Base-by-base conservation (phyloP, 1,140 invertebrate species). In the Saccostrea echinata region DNA sequence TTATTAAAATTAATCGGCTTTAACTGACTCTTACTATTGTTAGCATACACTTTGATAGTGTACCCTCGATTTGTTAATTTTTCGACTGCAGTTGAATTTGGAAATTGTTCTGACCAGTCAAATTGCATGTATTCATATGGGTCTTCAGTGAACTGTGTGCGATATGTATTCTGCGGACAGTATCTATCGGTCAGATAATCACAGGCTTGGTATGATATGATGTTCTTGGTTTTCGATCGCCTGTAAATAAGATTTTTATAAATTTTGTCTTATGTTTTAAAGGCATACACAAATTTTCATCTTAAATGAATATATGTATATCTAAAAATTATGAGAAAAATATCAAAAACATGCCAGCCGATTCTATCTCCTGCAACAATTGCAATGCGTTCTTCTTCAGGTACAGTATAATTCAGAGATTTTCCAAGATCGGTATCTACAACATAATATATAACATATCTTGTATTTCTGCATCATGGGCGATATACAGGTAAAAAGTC, bases 81-180 rank as follows among this genome's bases (percentile, higher is more conserved):
- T 76, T 76, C 68, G 13, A 76, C 68, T 6, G 27, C 4, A 1
- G 68, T 30, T 13, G 24, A 30, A 76, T 76, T 76, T 16, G 30
- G 13, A 16, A 30, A 27, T 4, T 76, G 68, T 30, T 33, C 68
- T 18, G 68, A 76, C 68, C 68, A 76, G 33, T 76, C 68, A 27
- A 76, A 30, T 27, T 76, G 68, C 68, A 76, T 76, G 27, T 76
- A 33, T 76, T 76, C 68, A 33, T 27, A 76, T 3, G 68, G 68
- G 24, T 76, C 68, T 4, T 76, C 68, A 4, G 27, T 76, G 27
- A 30, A 30, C 68, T 76, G 24, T 0, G 27, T 35, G 27, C 68
- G 30, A 33, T 76, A 76, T 1, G 68, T 76, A 27, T 76, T 76
- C 16, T 76, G 68, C 12, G 68, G 68, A 16, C 68, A 76, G 24